These are phyloP conservation scores for Ispidina picta DNA, from an alignment of 2,797 vertebrate genomes.

Conservation along the genomic window DNA sequence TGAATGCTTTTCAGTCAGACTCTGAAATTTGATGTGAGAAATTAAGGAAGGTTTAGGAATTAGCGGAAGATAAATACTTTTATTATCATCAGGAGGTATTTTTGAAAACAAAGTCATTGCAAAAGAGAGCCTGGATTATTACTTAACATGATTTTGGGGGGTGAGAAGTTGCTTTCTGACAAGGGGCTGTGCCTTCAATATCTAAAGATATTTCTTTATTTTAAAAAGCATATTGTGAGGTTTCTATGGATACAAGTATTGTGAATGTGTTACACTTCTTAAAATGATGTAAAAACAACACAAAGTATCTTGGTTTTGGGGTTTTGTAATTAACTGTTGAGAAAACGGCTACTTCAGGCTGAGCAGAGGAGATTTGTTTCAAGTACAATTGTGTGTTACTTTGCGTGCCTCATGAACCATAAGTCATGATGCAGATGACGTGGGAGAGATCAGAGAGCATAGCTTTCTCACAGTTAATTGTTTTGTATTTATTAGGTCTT, in stretches of 20 bases:
- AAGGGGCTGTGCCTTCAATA: neutral
- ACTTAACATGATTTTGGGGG: neutral
- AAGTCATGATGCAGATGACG: neutral
- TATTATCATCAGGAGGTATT: neutral
- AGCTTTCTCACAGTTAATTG: neutral
- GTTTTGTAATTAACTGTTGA: neutral
- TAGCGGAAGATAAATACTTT: neutral
- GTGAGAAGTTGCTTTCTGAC: neutral
- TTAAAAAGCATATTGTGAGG: neutral
- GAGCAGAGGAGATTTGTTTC: neutral
- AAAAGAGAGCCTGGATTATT: neutral
- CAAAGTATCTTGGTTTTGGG: neutral
- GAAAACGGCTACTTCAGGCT: neutral
- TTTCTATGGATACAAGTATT: conserved; percentile 40
- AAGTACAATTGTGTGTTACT: neutral
- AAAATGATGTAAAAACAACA: neutral
- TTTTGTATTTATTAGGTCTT: conserved; percentile 39
- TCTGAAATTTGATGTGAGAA: neutral
- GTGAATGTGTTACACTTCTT: conserved; percentile 2
- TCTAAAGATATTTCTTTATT: neutral
- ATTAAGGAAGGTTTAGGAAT: conserved; percentile 13
- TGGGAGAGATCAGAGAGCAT: neutral
- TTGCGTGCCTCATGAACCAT: neutral
- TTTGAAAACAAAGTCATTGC: neutral
- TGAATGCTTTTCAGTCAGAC: neutral